A percentile compares a stretch with the other conserved stretches of the same genome.
Conservation (phyloP, 2,113 vertebrate species). For the Rhynchomys soricoides region DNA sequence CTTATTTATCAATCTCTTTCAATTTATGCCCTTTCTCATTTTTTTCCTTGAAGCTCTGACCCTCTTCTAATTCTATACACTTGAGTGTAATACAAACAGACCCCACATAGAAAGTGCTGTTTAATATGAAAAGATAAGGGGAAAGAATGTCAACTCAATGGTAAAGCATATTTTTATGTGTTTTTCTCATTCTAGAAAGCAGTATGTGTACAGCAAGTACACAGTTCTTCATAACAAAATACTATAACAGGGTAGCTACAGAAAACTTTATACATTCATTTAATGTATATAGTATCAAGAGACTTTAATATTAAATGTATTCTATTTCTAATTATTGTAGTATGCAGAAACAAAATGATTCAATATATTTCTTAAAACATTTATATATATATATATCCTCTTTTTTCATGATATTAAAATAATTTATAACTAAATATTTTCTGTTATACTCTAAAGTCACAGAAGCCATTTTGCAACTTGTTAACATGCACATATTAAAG, state of each 20-base stretch:
- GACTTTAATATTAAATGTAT: constrained; percentile 62
- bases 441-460: constrained; percentile 55
- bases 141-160: neutral
- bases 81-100: neutral
- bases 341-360: constrained; percentile 67
- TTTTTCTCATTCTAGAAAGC: constrained; percentile 37
- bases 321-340: constrained; percentile 71
- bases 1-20: neutral
- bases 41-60: neutral
- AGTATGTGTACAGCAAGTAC: constrained; percentile 70
- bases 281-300: constrained; percentile 59
- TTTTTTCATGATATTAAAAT: constrained; percentile 51
- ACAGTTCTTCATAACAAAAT: constrained; percentile 69
- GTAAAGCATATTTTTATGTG: constrained; percentile 5
- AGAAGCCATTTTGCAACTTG: constrained; percentile 57
- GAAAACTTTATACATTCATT: constrained; percentile 59
- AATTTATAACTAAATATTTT: constrained; percentile 58
- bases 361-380: constrained; percentile 76
- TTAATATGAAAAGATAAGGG: neutral
- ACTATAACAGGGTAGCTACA: constrained; percentile 56
- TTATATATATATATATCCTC: constrained; percentile 73
- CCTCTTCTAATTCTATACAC: neutral
- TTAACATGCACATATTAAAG: constrained; percentile 58
- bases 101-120: neutral
- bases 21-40: fast-evolving